Conservation (phyloP, 37 sponge, comb jelly and placozoan species). For the Amphimedon queenslandica region DNA sequence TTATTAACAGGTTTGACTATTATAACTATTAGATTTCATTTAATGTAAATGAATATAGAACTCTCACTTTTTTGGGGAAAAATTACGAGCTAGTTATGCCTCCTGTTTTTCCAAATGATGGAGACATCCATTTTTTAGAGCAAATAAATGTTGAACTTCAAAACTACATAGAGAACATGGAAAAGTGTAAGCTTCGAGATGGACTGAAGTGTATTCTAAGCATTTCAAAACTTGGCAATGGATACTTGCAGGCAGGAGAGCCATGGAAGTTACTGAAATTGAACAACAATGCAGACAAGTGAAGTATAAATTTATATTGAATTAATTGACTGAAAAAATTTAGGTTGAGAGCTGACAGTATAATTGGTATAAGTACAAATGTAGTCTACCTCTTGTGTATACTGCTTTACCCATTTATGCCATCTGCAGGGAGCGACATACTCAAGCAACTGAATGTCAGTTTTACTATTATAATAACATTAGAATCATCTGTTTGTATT, state of each 20-base stretch:
- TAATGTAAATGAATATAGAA: neutral
- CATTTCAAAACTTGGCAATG: constrained; percentile 70
- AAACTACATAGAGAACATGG: constrained; percentile 2
- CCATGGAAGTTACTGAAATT: constrained; percentile 70
- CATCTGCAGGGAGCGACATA: constrained; percentile 53
- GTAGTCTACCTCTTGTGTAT: constrained; percentile 82
- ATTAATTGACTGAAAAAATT: neutral
- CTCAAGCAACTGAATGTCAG: constrained; percentile 78
- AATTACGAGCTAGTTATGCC: constrained; percentile 14
- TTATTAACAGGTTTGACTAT: no score
- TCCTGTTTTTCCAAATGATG: neutral
- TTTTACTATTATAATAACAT: neutral
- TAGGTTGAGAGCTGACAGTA: constrained; percentile 78
- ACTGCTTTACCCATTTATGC: constrained; percentile 95
- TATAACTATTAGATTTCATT: neutral
- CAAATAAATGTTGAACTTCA: neutral
- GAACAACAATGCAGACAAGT: neutral
- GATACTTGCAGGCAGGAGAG: constrained; percentile 58
- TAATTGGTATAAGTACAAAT: constrained; percentile 79
- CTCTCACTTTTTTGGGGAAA: constrained; percentile 16
- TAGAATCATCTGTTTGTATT: neutral
- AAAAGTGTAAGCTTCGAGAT: constrained; percentile 40
- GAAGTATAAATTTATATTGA: neutral
- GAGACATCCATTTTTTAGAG: neutral
- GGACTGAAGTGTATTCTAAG: constrained; percentile 49